Evolutionary conservation across 2,113 vertebrate species (phyloP), one percentile per base, ranked within the genome.

Genomic region (Raja brachyura): DNA sequence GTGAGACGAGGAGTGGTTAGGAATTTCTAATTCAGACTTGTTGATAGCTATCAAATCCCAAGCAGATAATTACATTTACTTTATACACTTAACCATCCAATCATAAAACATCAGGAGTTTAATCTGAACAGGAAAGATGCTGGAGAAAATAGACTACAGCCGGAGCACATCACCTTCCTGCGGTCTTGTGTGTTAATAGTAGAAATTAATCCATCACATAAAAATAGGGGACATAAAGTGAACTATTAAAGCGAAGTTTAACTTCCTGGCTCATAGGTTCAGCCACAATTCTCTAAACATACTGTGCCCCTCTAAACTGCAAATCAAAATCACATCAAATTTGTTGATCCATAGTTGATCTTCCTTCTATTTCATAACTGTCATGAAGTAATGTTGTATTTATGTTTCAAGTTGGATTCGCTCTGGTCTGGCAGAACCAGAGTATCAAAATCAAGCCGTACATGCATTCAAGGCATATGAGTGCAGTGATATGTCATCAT

Each of bases 201-300:
- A 94, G 94, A 95, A 95, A 93, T 93, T 94, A 93, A 78, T 95
- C 94, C 74, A 90, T 95, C 94, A 94, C 94, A 28, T 0, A 93
- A 94, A 81, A 95, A 94, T 94, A 93, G 85, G 77, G 83, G 25
- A 73, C 18, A 73, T 28, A 74, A 93, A 93, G 83, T 93, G 90
- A 93, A 73, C 33, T 92, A 48, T 70, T 70, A 70, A 92, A 48
- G 68, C 31, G 59, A 73, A 73, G 66, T 73, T 92, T 92, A 73
- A 70, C 25, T 92, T 92, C 70, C 39, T 92, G 59, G 59, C 59
- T 31, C 59, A 18, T 31, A 73, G 18, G 22, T 73, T 73, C 68
- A 88, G n/a, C 59, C 6, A n/a, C 11, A 66, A 28, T 63, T 63
- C 59, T 92, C 20, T 14, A 73, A 92, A 70, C 68, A 74, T 13